Evolutionary conservation across 2,113 vertebrate genomes (phyloP).

Genomic region (Datnioides undecimradiatus): DNA sequence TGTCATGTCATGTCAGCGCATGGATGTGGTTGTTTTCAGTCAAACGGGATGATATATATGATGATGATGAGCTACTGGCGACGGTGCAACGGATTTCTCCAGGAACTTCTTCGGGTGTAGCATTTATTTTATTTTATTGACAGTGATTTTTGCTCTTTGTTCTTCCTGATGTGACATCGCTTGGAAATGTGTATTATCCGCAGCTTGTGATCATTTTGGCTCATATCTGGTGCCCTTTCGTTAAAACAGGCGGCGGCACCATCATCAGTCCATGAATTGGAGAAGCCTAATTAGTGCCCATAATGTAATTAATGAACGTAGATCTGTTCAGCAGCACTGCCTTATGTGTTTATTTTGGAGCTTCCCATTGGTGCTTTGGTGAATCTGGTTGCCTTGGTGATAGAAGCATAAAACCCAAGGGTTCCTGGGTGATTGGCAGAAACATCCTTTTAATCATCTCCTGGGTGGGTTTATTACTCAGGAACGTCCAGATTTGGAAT

Average conservation of each 20-base stretch:
- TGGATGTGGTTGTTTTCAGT: conserved; percentile 36
- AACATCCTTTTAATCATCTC: conserved; percentile 47
- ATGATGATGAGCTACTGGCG: background rate
- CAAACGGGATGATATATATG: background rate
- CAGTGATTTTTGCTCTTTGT: background rate
- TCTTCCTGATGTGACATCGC: background rate
- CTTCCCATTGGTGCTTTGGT: conserved; percentile 30
- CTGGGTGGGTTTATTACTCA: conserved; percentile 44
- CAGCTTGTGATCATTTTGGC: background rate
- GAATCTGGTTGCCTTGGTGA: conserved; percentile 74
- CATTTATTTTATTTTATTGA: background rate
- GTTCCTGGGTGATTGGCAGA: conserved; percentile 37
- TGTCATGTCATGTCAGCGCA: background rate
- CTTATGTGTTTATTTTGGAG: conserved; percentile 45
- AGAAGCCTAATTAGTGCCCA: background rate
- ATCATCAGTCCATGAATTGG: background rate
- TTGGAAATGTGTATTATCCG: background rate
- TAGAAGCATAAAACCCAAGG: conserved; percentile 42
- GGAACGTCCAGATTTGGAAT: conserved; percentile 6
- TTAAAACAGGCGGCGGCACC: conserved; percentile 17
- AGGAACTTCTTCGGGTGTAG: background rate
- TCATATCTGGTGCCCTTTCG: background rate
- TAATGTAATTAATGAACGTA: conserved; percentile 1
- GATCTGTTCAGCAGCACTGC: background rate
- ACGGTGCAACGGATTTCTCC: background rate